Evolutionary conservation across 2,888 invertebrate genomes (phyloP).

Genomic region (Drosophila cyrtoloma): DNA sequence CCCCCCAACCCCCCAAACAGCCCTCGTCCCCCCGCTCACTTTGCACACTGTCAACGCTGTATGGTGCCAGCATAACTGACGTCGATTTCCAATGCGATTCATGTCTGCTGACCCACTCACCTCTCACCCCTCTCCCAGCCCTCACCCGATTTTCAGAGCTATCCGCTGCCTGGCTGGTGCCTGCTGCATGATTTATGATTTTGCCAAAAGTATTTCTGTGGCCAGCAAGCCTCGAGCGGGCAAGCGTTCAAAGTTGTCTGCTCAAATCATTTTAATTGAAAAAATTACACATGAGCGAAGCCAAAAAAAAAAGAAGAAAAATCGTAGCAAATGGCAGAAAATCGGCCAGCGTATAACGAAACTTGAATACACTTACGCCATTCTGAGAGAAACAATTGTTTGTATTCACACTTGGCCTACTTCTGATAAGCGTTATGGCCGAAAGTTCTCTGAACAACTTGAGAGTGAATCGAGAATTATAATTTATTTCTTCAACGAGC

Average conservation of each 20-base stretch:
- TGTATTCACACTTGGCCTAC: background rate
- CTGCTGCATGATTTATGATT: constrained; percentile 79
- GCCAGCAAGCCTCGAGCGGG: constrained; percentile 56
- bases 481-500: background rate
- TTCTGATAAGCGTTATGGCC: background rate
- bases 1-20: background rate
- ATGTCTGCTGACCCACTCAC: constrained; percentile 53
- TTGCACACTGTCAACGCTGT: constrained; percentile 46
- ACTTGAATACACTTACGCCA: constrained; percentile 16
- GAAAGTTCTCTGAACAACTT: background rate
- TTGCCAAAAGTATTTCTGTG: constrained; percentile 74
- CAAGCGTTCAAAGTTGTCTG: constrained; percentile 74
- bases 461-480: background rate
- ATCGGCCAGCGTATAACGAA: constrained; percentile 15
- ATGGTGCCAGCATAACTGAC: constrained; percentile 26
- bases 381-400: background rate
- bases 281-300: constrained; percentile 83
- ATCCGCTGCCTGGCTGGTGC: constrained; percentile 21
- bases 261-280: constrained; percentile 83
- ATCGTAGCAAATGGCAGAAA: constrained; percentile 9
- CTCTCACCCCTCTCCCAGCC: background rate
- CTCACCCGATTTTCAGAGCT: background rate
- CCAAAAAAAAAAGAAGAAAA: constrained; percentile 47
- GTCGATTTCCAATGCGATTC: constrained; percentile 77
- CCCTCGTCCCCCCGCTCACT: background rate